Evolutionary conservation across 2,797 vertebrate genomes (phyloP), one percentile per base, ranked within the genome.

Genomic region (Ambastaia sidthimunki): DNA sequence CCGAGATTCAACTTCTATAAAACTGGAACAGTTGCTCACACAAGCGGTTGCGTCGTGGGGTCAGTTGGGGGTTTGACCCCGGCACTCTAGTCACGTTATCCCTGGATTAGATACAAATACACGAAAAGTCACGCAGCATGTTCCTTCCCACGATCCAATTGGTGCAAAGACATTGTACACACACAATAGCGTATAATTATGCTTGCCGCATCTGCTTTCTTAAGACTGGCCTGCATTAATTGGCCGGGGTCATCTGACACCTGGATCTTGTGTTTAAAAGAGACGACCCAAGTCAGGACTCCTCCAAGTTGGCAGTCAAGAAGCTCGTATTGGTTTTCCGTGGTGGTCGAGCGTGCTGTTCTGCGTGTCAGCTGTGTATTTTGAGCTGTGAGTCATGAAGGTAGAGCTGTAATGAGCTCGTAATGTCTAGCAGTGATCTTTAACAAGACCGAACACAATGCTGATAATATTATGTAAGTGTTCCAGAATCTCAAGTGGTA

Each of bases 271-370:
- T 37, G 23, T 47, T 59, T 25, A 25, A 44, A 72, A 52, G 23
- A 47, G 63, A 48, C 10, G 16, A 80, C 67, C 84, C 63, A 79
- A 84, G 88, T 87, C 88, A 87, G 19, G 50, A 59, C 19, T 10
- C 7, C 6, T 41, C n/a, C 1, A 7, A 21, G 13, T 18, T 23
- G 47, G 70, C 37, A 72, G 34, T 54, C 67, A 66, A 63, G 18
- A 85, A 89, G 78, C 82, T 90, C 87, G 87, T 92, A 91, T 92
- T 90, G 88, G 91, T 92, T 89, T 87, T 85, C 89, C 85, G 85
- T 86, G 86, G 83, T 89, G 31, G 55, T 82, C 31, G 62, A 73
- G 47, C 19, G 18, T 70, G 60, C 44, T 60, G 28, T 68, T 83
- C 81, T 71, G 84, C 85, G 83, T 86, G 87, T 92, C 79, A n/a